phyloP scores from a whole-genome alignment of 2,888 invertebrate species.

The Mimas tiliae region DNA sequence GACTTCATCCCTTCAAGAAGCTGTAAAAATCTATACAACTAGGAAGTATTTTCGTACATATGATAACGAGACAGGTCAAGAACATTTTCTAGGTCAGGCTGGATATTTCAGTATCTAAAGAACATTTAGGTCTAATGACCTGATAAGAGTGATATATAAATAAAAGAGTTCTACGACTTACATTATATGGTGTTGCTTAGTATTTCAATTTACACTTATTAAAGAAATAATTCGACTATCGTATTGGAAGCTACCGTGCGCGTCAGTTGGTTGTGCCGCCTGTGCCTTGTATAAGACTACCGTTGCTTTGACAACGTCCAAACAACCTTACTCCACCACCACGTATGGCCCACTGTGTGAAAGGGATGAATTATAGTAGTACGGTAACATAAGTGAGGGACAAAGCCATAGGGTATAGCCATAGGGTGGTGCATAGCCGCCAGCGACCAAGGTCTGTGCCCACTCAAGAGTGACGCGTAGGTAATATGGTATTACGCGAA shows the following conservation, averaged over 20 bases:
- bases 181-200: background rate
- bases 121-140: background rate
- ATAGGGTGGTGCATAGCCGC: constrained; percentile 63
- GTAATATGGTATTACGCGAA: constrained; percentile 51
- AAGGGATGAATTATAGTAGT: constrained; percentile 55
- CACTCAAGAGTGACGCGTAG: constrained; percentile 76
- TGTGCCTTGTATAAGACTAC: constrained; percentile 71
- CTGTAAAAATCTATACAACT: background rate
- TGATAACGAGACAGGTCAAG: constrained; percentile 40
- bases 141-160: background rate
- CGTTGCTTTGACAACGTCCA: constrained; percentile 80
- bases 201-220: constrained; percentile 29
- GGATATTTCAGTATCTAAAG: constrained; percentile 20
- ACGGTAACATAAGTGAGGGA: constrained; percentile 54
- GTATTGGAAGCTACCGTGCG: constrained; percentile 63
- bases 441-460: constrained; percentile 62
- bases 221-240: constrained; percentile 48
- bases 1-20: background rate
- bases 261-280: constrained; percentile 61
- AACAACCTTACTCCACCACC: constrained; percentile 72
- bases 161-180: constrained; percentile 16
- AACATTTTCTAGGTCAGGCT: constrained; percentile 48
- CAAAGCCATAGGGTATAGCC: constrained; percentile 59
- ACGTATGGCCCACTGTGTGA: constrained; percentile 61
- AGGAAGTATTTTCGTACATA: constrained; percentile 11